Base-by-base conservation (phyloP, 30 jellyfish, hydroid and myxozoan genomes). In the Turritopsis dohrnii region DNA sequence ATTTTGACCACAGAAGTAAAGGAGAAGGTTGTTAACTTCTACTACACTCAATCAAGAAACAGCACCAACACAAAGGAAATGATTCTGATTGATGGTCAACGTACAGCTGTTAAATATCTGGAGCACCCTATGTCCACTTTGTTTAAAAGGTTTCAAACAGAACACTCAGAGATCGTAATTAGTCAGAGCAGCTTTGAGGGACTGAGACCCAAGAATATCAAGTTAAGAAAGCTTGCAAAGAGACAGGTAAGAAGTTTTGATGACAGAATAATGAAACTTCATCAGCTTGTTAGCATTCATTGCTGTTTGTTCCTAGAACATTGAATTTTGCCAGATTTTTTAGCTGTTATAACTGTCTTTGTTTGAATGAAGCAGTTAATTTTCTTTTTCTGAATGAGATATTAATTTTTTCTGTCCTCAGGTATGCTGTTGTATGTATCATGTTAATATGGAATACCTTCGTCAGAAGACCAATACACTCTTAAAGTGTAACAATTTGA, bases 351-450 rank as follows among this genome's bases (percentile, higher is more conserved):
- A n/a, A n/a, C n/a, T n/a, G n/a, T n/a, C n/a, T n/a, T n/a, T n/a
- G n/a, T n/a, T n/a, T n/a, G n/a, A n/a, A n/a, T n/a, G n/a, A n/a
- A n/a, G n/a, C n/a, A n/a, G n/a, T n/a, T n/a, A n/a, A n/a, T n/a
- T n/a, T n/a, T n/a, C n/a, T n/a, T n/a, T n/a, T n/a, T n/a, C n/a
- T n/a, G n/a, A n/a, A n/a, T n/a, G n/a, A n/a, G n/a, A n/a, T n/a
- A n/a, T n/a, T n/a, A n/a, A n/a, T n/a, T n/a, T n/a, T n/a, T n/a
- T n/a, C n/a, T n/a, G 60, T 54, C 83, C 87, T 21, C 80, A 71
- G 80, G 90, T 84, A 82, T 84, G 88, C 65, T 84, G 90, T 84
- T 84, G 90, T 82, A 84, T 72, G 24, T 81, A 84, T 1, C 90
- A 84, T 84, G 90, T 84, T 9, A 84, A 84, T 69, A 82, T 77